These are phyloP conservation scores for Nomada hirtipes DNA, from an alignment of 2,888 invertebrate species.

Conservation along the genomic window DNA sequence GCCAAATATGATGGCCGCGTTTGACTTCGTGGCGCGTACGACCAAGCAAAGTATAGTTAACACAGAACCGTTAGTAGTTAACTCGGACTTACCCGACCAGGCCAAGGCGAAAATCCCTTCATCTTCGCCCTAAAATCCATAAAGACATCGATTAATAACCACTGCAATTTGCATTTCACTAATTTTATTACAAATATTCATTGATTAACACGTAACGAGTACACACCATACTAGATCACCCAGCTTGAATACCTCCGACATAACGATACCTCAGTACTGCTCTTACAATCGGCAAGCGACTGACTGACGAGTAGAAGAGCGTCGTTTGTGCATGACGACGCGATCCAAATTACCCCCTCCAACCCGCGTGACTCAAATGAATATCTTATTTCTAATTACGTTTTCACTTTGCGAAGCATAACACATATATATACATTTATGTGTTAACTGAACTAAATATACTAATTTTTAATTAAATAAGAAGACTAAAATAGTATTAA, in stretches of 20 bases:
- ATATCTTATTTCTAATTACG: neutral
- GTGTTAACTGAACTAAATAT: neutral
- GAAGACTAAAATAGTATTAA: neutral
- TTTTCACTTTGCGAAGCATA: no score
- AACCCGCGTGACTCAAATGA: conserved; percentile 60
- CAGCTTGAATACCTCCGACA: conserved; percentile 87
- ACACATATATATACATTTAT: neutral
- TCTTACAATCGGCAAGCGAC: conserved; percentile 82
- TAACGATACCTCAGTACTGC: conserved; percentile 73
- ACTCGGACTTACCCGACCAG: conserved; percentile 93
- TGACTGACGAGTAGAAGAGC: conserved; percentile 77
- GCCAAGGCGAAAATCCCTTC: conserved; percentile 99
- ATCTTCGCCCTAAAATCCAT: conserved; percentile 95
- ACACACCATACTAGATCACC: conserved; percentile 90
- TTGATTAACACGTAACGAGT: conserved; percentile 63
- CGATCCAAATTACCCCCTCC: conserved; percentile 75
- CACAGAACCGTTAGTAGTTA: conserved; percentile 83
- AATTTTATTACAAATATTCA: conserved; percentile 37
- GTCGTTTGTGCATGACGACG: conserved; percentile 80
- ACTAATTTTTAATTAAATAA: neutral
- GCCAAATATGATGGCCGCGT: conserved; percentile 73
- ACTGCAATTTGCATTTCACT: conserved; percentile 35
- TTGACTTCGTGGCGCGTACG: conserved; percentile 73
- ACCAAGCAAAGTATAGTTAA: conserved; percentile 63
- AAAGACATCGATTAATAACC: conserved; percentile 72